Conservation (phyloP, 2,888 invertebrate species). For the Hydriomena furcata region DNA sequence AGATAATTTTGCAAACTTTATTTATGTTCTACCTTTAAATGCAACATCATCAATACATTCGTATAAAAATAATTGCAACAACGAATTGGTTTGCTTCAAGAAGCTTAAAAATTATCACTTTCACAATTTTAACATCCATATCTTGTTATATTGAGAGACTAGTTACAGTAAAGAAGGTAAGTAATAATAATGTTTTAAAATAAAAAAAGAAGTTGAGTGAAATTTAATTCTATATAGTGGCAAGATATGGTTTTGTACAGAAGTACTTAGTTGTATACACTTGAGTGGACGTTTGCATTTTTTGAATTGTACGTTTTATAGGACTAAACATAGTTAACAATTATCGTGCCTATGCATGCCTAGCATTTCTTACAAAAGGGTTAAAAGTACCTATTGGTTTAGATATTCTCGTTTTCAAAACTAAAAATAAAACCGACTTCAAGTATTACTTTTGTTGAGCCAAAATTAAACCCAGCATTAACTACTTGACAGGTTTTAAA, state of each 20-base stretch:
- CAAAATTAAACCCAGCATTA: no score
- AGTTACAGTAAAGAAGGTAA: constrained; percentile 1
- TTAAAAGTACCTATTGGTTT: no score
- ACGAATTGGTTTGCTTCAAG: constrained; percentile 68
- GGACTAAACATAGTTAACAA: constrained; percentile 9
- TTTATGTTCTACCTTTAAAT: constrained; percentile 72
- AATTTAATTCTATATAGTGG: no score
- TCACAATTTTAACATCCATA: constrained; percentile 9
- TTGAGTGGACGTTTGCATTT: constrained; percentile 7
- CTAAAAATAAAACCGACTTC: no score
- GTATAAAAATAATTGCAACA: constrained; percentile 69
- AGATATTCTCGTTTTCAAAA: no score
- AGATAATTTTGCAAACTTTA: constrained; percentile 69
- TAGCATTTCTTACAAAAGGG: background rate
- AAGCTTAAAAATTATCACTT: constrained; percentile 28
- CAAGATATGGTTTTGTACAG: background rate
- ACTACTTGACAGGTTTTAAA: no score
- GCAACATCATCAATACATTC: constrained; percentile 73
- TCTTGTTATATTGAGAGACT: background rate
- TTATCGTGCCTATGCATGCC: no score
- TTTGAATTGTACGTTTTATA: background rate
- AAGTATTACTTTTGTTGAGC: no score
- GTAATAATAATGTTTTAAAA: no score
- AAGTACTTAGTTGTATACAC: background rate
- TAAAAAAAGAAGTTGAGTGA: no score